phyloP scores from a whole-genome alignment of 2,797 vertebrate species.

The Notolepis coatsorum region DNA sequence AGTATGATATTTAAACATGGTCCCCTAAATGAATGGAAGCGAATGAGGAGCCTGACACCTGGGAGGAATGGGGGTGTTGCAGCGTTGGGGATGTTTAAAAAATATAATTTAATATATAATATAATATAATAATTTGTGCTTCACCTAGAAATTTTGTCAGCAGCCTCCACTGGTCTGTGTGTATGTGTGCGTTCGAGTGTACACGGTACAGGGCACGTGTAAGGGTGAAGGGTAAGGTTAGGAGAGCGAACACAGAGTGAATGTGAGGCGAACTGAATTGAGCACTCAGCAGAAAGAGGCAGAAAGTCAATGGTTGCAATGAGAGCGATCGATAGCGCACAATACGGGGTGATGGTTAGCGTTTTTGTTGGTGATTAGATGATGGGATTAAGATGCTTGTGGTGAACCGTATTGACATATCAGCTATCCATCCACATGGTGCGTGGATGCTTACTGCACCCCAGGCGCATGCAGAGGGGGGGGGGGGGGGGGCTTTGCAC shows the following conservation, averaged over 20 bases:
- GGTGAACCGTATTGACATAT: constrained; percentile 21
- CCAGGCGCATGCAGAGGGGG: too few species aligned
- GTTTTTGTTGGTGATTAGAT: constrained; percentile 47
- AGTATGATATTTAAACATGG: too few species aligned
- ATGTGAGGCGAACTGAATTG: constrained; percentile 23
- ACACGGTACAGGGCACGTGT: neutral
- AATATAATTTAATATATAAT: too few species aligned
- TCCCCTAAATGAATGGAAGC: too few species aligned
- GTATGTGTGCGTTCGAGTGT: neutral
- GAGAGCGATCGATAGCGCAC: constrained; percentile 34
- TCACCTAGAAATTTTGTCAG: too few species aligned
- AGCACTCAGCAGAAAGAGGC: constrained; percentile 41
- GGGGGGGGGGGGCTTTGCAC: too few species aligned
- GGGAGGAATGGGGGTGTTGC: too few species aligned
- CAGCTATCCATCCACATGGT: constrained; percentile 4
- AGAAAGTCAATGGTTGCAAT: constrained; percentile 52
- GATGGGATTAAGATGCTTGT: constrained; percentile 27
- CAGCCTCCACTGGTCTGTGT: too few species aligned
- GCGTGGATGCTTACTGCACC: constrained; percentile 13
- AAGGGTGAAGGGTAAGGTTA: neutral
- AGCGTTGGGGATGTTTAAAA: too few species aligned
- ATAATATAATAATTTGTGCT: too few species aligned
- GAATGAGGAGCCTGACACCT: too few species aligned
- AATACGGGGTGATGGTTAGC: constrained; percentile 30
- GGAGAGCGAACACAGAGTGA: constrained; percentile 4